Evolutionary conservation across 2,888 invertebrate genomes (phyloP).

Genomic region (Chloroclystis v-ata): DNA sequence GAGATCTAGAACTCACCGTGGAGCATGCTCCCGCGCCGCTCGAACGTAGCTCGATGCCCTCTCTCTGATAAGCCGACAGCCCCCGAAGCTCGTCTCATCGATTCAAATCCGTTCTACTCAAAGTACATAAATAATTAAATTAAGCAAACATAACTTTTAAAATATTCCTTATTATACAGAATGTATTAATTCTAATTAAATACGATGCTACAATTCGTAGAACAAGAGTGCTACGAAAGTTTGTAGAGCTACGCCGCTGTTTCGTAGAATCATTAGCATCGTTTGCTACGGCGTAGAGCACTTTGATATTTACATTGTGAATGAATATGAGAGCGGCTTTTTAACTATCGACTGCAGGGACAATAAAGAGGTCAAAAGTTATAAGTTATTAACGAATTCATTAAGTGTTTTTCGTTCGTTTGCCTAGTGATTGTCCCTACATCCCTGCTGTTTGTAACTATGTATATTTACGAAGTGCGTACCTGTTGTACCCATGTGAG

Average conservation of each 20-base stretch:
- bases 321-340: too few species aligned
- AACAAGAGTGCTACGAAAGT: constrained; percentile 16
- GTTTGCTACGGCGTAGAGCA: constrained; percentile 12
- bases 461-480: constrained; percentile 26
- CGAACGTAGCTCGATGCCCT: constrained; percentile 31
- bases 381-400: too few species aligned
- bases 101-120: constrained; percentile 57
- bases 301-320: too few species aligned
- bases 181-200: background rate
- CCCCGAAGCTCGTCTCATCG: constrained; percentile 27
- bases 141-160: constrained; percentile 6
- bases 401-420: too few species aligned
- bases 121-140: constrained; percentile 28
- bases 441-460: too few species aligned
- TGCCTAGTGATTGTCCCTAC: too few species aligned
- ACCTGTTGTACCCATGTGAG: constrained; percentile 88
- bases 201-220: constrained; percentile 14
- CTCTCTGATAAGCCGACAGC: constrained; percentile 21
- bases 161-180: background rate
- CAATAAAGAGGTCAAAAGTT: too few species aligned
- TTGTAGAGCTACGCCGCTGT: constrained; percentile 17
- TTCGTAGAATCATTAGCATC: constrained; percentile 4
- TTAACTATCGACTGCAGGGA: too few species aligned
- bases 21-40: constrained; percentile 41
- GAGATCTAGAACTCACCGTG: constrained; percentile 79